Conservation (phyloP, 2,113 vertebrate genomes). For the Dolichotis patagonum region DNA sequence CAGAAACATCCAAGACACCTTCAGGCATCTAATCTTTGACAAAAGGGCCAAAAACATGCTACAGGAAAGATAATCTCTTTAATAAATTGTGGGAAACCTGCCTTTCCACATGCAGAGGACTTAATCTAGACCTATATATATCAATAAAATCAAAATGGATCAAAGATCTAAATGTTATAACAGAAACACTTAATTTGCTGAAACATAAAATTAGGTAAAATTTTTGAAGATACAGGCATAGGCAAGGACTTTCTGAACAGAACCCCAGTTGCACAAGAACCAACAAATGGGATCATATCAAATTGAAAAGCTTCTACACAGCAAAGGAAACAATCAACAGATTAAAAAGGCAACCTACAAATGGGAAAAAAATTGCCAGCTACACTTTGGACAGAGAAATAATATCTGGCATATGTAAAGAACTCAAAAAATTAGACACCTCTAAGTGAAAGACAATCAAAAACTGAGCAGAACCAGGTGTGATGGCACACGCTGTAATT, state of each 20-base stretch:
- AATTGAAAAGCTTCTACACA: neutral
- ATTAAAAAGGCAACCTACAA: neutral
- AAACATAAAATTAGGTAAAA: neutral
- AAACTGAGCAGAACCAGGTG: neutral
- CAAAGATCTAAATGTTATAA: too few species aligned
- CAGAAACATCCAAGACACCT: too few species aligned
- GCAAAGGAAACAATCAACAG: neutral
- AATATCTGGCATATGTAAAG: neutral
- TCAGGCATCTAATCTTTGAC: too few species aligned
- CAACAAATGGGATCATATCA: neutral
- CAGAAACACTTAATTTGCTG: too few species aligned
- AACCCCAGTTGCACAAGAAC: neutral
- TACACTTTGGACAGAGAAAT: neutral
- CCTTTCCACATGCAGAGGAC: too few species aligned
- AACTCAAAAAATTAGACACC: neutral
- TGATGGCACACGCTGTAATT: neutral
- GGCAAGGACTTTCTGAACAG: neutral
- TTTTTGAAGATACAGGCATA: neutral
- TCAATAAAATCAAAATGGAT: too few species aligned
- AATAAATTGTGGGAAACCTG: too few species aligned
- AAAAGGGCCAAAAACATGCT: too few species aligned
- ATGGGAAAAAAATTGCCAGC: neutral
- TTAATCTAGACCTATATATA: too few species aligned
- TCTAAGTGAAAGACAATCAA: neutral
- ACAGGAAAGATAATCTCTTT: too few species aligned